phyloP scores from a whole-genome alignment of 1,140 invertebrate genomes.

The Lucilia cuprina region DNA sequence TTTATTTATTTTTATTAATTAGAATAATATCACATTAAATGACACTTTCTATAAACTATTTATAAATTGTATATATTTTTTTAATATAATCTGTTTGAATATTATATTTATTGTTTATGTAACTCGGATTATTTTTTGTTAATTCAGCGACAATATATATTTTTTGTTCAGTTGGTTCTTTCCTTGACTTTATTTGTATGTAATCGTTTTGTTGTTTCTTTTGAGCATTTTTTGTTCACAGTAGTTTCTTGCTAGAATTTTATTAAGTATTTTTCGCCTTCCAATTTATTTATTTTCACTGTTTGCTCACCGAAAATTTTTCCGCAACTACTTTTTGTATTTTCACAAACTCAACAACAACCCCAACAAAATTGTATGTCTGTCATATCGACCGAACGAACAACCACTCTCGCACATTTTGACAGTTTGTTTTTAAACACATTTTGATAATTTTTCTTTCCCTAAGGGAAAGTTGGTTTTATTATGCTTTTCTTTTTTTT shows the following conservation, averaged over 20 bases:
- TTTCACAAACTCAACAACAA: neutral
- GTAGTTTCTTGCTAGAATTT: neutral
- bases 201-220: neutral
- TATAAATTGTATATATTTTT: neutral
- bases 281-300: neutral
- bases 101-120: constrained; percentile 16
- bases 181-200: neutral
- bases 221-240: constrained; percentile 20
- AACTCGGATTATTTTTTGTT: neutral
- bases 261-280: neutral
- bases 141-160: neutral
- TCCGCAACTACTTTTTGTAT: constrained; percentile 25
- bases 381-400: too few relatives aligned
- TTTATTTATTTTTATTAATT: neutral
- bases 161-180: neutral
- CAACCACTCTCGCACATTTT: neutral
- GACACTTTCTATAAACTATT: neutral
- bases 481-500: too few relatives aligned
- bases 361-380: neutral
- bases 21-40: too few relatives aligned
- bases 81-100: neutral
- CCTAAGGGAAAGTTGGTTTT: too few relatives aligned
- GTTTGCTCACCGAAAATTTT: constrained; percentile 23
- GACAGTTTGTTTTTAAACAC: neutral
- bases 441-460: too few relatives aligned